Conservation (phyloP, 2,113 vertebrate genomes). For the Paraplagusia blochii region DNA sequence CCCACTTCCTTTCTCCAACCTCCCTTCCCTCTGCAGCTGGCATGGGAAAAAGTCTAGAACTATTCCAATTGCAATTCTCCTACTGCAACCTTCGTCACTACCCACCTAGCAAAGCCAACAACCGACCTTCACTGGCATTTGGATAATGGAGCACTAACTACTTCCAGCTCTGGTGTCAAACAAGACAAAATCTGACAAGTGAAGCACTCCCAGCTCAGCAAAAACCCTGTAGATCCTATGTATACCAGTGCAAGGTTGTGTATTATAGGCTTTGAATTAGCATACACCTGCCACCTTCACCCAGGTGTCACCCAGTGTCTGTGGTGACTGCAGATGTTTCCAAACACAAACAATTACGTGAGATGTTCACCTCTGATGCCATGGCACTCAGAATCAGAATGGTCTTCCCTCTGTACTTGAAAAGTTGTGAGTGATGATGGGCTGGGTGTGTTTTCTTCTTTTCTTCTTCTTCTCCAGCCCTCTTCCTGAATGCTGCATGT, state of each 20-base stretch:
- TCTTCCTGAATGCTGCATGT: constrained; percentile 68
- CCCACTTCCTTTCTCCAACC: constrained; percentile 8
- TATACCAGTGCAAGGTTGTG: constrained; percentile 51
- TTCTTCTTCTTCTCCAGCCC: constrained; percentile 14
- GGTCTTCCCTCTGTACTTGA: constrained; percentile 66
- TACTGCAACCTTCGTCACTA: constrained; percentile 39
- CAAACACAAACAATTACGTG: constrained; percentile 9
- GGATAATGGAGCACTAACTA: constrained; percentile 37
- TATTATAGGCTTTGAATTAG: constrained; percentile 46
- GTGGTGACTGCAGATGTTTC: constrained; percentile 20
- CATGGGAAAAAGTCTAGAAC: constrained; percentile 53
- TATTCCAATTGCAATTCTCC: constrained; percentile 24
- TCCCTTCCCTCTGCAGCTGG: constrained; percentile 26
- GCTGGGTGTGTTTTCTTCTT: constrained; percentile 5
- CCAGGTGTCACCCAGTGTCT: constrained; percentile 16
- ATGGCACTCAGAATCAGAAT: constrained; percentile 35
- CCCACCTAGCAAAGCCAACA: constrained; percentile 47
- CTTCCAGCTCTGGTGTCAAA: constrained; percentile 34
- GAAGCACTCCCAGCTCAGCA: constrained; percentile 33
- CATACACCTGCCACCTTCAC: constrained; percentile 34
- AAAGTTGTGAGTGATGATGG: constrained; percentile 60
- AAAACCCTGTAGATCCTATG: constrained; percentile 46
- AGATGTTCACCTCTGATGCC: constrained; percentile 38
- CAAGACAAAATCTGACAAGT: constrained; percentile 16
- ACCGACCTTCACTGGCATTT: constrained; percentile 31